Conservation (phyloP, 1,140 invertebrate species). For the Nixonia krombeini region DNA sequence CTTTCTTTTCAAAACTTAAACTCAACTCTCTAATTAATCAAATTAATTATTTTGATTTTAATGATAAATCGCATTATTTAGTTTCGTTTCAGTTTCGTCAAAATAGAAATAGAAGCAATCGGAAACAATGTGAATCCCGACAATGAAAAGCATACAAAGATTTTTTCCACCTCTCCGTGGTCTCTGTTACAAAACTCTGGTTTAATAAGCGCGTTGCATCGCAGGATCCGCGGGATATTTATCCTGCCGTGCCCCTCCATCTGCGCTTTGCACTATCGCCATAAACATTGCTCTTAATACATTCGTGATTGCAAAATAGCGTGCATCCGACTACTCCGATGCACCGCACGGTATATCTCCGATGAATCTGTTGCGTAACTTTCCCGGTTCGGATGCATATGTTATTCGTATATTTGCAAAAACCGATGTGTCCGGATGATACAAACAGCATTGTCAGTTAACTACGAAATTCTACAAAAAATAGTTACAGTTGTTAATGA, state of each 20-base stretch:
- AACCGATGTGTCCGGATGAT: slow-evolving; percentile 32
- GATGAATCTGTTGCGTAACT: slow-evolving; percentile 57
- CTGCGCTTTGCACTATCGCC: slow-evolving; percentile 44
- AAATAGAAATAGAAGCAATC: too few relatives aligned
- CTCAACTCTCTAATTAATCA: too few relatives aligned
- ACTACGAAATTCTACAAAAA: too few relatives aligned
- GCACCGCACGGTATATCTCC: slow-evolving; percentile 38
- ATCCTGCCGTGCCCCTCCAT: slow-evolving; percentile 33
- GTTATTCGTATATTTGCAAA: slow-evolving; percentile 63
- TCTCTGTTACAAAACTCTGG: slow-evolving; percentile 58
- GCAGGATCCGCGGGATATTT: slow-evolving; percentile 58
- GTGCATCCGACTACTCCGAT: slow-evolving; percentile 66
- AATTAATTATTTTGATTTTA: too few relatives aligned
- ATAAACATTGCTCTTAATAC: slow-evolving; percentile 65
- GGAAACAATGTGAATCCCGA: too few relatives aligned
- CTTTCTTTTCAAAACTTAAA: too few relatives aligned
- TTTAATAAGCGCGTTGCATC: slow-evolving; percentile 62
- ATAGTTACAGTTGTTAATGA: not conserved
- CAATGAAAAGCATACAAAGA: slow-evolving; percentile 23
- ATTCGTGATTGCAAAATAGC: slow-evolving; percentile 69
- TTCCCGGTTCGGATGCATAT: slow-evolving; percentile 23
- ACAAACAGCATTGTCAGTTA: too few relatives aligned
- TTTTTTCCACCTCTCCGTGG: slow-evolving; percentile 47
- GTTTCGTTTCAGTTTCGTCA: too few relatives aligned
- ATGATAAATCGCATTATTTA: too few relatives aligned